Evolutionary conservation across 37 sponge, comb jelly and placozoan genomes (phyloP), one percentile per base, ranked within the genome.

Genomic region (Lycopodina hypogea): DNA sequence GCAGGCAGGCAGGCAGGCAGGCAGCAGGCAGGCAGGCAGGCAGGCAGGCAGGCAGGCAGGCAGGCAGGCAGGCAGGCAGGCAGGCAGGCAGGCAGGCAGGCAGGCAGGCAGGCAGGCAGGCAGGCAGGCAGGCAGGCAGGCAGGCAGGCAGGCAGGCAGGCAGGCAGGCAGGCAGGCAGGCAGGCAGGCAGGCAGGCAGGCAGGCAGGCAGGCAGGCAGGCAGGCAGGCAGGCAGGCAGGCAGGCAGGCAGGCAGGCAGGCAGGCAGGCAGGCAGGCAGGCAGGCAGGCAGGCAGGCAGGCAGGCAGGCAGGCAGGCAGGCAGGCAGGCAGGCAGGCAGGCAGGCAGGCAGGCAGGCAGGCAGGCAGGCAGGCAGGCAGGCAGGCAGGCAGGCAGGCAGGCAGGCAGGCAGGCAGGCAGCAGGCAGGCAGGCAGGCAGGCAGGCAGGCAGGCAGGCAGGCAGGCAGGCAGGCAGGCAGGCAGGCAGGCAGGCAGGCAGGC

Each of bases 401-500:
- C 62, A 60, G 29, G 24, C 62, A 60, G 62, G 62, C 29, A 29
- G 24, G 29, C 29, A 28, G 29, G 24, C 29, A n/a, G n/a, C 48
- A 60, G 24, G 29, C 29, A 29, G 62, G 62, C 29, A 28, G 24
- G 62, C 24, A 60, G 24, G 62, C 62, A 60, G 62, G 29, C 24
- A 28, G 62, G 62, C 62, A n/a, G 62, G 62, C 62, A 60, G 62
- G 62, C 62, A 60, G 62, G 29, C 48, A 45, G 48, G 48, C 48
- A 45, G 48, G 48, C 48, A 45, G 48, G 48, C 48, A 45, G 48
- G 48, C 48, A 81, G 48, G 48, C 48, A 45, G 48, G 48, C 48
- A 45, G 62, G 62, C 62, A 60, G 29, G 24, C 29, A n/a, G 62
- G 29, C 29, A 29, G 62, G 24, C 62, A 60, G 62, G 29, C 62